A percentile compares a stretch with the other conserved stretches of the same genome.
phyloP scores from a whole-genome alignment of 2,797 vertebrate species.

The Sparidentex hasta region DNA sequence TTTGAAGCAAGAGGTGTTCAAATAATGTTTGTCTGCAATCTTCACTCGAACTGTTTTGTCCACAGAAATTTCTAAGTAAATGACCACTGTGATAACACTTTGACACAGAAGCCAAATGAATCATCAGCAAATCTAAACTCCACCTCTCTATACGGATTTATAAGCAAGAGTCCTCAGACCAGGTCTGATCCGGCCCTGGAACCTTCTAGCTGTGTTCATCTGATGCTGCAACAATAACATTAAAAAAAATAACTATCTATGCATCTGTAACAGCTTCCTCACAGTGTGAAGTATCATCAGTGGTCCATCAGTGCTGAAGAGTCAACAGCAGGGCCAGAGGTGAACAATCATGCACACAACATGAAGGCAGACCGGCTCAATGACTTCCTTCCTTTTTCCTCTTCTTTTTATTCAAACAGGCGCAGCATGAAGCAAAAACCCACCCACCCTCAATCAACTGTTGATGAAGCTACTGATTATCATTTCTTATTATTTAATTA shows the following conservation, averaged over 20 bases:
- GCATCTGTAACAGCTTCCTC: background rate
- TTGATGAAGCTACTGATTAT: background rate
- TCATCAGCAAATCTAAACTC: conserved; percentile 15
- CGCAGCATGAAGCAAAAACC: background rate
- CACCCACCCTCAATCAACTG: background rate
- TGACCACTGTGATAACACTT: background rate
- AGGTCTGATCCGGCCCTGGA: background rate
- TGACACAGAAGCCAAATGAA: background rate
- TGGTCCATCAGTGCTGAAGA: background rate
- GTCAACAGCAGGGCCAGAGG: background rate
- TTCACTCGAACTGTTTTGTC: background rate
- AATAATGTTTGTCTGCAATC: background rate
- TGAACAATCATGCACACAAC: background rate
- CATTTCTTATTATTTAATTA: background rate
- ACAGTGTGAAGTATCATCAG: conserved; percentile 10
- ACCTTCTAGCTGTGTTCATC: background rate
- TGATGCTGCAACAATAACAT: background rate
- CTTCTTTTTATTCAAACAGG: background rate
- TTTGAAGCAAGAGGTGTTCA: background rate
- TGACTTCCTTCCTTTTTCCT: background rate
- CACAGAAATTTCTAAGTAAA: background rate
- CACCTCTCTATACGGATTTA: background rate
- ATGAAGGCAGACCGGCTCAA: background rate
- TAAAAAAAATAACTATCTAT: background rate
- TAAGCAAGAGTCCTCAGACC: background rate